A percentile compares a stretch with the other conserved stretches of the same genome.
These are phyloP conservation scores for Thunnus thynnus DNA, from an alignment of 2,113 vertebrate species.

Conservation along the genomic window DNA sequence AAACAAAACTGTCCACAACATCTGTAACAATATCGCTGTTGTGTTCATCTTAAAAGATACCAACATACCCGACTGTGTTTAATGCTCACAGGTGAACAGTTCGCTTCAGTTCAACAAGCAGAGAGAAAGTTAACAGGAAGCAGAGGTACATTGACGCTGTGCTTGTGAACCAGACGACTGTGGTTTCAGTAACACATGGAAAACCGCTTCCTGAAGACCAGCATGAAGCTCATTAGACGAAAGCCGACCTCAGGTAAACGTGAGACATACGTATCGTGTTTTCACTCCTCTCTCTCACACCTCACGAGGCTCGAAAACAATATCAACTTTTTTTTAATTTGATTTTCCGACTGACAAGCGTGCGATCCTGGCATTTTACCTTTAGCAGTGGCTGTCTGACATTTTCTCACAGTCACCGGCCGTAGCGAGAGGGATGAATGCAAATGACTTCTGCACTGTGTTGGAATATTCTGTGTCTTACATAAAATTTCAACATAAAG, in stretches of 20 bases:
- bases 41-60: no score
- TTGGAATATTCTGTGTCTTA: constrained; percentile 10
- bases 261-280: background rate
- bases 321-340: constrained; percentile 50
- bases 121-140: background rate
- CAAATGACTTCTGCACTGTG: constrained; percentile 33
- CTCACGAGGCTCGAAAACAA: constrained; percentile 45
- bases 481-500: constrained; percentile 15
- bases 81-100: no score
- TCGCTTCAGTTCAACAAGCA: background rate
- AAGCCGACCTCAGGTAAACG: constrained; percentile 13
- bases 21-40: background rate
- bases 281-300: constrained; percentile 13
- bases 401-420: constrained; percentile 61
- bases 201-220: constrained; percentile 1
- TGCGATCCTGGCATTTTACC: constrained; percentile 56
- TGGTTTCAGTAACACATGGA: background rate
- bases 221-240: constrained; percentile 1
- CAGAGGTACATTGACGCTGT: background rate
- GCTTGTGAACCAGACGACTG: background rate
- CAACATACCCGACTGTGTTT: no score
- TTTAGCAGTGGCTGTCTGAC: constrained; percentile 57
- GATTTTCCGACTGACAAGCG: constrained; percentile 58
- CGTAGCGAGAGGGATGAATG: constrained; percentile 48
- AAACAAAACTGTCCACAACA: background rate